Percentiles rank a stretch among this genome's conserved stretches.
Conservation (phyloP, 1,140 invertebrate species). For the Spodoptera frugiperda region DNA sequence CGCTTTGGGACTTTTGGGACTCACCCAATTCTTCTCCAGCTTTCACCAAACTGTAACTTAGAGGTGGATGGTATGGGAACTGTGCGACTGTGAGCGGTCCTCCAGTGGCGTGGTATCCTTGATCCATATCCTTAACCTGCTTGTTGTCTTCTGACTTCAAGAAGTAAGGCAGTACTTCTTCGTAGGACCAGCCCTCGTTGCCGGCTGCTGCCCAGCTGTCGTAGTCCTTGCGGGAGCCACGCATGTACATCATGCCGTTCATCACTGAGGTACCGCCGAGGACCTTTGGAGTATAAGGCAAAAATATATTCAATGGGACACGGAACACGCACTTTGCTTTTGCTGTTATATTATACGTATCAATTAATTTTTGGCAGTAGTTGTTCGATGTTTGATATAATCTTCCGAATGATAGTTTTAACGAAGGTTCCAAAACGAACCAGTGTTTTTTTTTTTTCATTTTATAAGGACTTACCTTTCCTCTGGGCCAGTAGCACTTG, state of each 20-base stretch:
- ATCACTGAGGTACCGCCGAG: constrained; percentile 97
- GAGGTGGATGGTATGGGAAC: constrained; percentile 94
- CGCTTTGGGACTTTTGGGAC: too few species aligned
- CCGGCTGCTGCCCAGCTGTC: constrained; percentile 95
- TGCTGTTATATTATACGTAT: too few species aligned
- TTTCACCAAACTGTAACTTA: constrained; percentile 94
- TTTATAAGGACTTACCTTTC: constrained; percentile 87
- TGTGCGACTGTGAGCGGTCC: constrained; percentile 93
- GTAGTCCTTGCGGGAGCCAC: constrained; percentile 96
- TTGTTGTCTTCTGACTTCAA: constrained; percentile 94
- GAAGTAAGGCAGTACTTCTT: constrained; percentile 95
- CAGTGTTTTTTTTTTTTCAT: too few species aligned
- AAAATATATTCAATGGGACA: too few species aligned
- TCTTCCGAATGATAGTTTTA: too few species aligned
- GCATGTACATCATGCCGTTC: constrained; percentile 99
- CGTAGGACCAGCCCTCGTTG: constrained; percentile 95
- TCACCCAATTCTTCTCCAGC: constrained; percentile 92
- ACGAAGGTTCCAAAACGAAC: not conserved
- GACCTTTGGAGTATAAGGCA: constrained; percentile 86
- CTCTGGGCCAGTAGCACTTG: constrained; percentile 93
- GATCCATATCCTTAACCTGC: constrained; percentile 88
- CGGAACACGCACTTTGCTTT: too few species aligned
- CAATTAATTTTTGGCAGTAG: too few species aligned
- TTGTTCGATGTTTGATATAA: too few species aligned
- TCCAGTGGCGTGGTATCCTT: constrained; percentile 92